These are phyloP conservation scores for Aradophagus sp. DNA, from an alignment of 1,140 invertebrate genomes.

Conservation along the genomic window DNA sequence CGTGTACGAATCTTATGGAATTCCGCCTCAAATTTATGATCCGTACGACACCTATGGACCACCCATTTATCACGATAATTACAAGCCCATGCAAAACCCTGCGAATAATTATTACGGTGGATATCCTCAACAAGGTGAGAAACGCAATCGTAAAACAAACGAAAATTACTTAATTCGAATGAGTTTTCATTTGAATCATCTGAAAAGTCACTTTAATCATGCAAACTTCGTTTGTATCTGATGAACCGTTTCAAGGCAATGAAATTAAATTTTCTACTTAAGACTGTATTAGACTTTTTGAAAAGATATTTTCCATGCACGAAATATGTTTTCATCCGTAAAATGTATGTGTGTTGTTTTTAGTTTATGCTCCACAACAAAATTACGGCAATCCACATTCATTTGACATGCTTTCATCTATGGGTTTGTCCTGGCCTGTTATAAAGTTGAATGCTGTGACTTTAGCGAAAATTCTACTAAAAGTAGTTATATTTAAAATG, in stretches of 20 bases:
- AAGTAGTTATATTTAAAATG: slow-evolving; percentile 84
- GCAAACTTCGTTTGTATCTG: no score
- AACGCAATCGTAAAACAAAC: no score
- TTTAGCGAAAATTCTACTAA: slow-evolving; percentile 82
- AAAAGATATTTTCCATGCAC: no score
- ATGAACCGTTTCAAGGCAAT: no score
- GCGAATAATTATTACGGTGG: slow-evolving; percentile 12
- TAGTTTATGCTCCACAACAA: slow-evolving; percentile 40
- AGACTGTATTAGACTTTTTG: no score
- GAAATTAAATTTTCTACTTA: background rate
- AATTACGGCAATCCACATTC: slow-evolving; percentile 60
- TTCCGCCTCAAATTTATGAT: slow-evolving; percentile 3
- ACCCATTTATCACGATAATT: slow-evolving; percentile 62
- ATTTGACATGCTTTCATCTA: slow-evolving; percentile 70
- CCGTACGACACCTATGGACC: slow-evolving; percentile 48
- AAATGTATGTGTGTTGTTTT: slow-evolving; percentile 26
- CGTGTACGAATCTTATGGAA: slow-evolving; percentile 11
- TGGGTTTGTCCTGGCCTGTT: slow-evolving; percentile 67
- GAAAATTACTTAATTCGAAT: background rate
- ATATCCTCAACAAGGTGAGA: slow-evolving; percentile 30
- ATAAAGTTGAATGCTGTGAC: slow-evolving; percentile 82
- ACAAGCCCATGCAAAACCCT: slow-evolving; percentile 3
- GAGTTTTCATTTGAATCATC: no score
- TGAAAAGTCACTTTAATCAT: background rate
- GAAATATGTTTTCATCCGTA: no score